Evolutionary conservation across 2,888 invertebrate species (phyloP), one percentile per base, ranked within the genome.

Genomic region (Scaptomyza polygonia): DNA sequence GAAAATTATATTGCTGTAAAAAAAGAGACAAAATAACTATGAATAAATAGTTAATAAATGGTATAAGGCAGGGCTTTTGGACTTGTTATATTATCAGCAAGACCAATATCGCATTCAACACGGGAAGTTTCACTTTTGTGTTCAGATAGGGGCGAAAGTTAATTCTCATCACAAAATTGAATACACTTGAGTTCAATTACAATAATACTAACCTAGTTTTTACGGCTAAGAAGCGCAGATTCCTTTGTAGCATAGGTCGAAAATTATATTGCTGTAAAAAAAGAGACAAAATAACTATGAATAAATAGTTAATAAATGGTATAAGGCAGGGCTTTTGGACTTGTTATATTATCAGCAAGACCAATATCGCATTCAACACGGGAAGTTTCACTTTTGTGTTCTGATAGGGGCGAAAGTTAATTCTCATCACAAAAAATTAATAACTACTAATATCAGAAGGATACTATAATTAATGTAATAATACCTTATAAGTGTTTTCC

Each of bases 361-460:
- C 90, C 86, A 90, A 90, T 88, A 79, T 78, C 88, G 87, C 88
- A 86, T 74, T 90, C 89, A 89, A 86, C 89, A 87, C 68, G 69
- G 67, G 73, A 81, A 87, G 78, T 79, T 79, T 72, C 77, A 61
- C 73, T 78, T 78, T 14, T 0, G 34, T 55, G 74, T 79, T 89
- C 89, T 89, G 89, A 57, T 89, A 89, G 90, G 90, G 39, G 39
- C 87, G 87, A 86, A 88, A 88, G 82, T 74, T 65, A 69, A 49
- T 30, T 59, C 67, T 72, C 75, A 76, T 80, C 84, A 81, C 30
- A 39, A 16, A 32, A 45, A 47, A 8, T 36, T 1, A 29, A 9
- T 8, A 29, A 29, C 7, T 6, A 29, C 8, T 7, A 29, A 9
- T 8, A 9, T 16, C 2, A 9, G 3, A n/a, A 48, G 18, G 8